phyloP scores from a whole-genome alignment of 2,113 vertebrate genomes.

The Istiophorus platypterus region DNA sequence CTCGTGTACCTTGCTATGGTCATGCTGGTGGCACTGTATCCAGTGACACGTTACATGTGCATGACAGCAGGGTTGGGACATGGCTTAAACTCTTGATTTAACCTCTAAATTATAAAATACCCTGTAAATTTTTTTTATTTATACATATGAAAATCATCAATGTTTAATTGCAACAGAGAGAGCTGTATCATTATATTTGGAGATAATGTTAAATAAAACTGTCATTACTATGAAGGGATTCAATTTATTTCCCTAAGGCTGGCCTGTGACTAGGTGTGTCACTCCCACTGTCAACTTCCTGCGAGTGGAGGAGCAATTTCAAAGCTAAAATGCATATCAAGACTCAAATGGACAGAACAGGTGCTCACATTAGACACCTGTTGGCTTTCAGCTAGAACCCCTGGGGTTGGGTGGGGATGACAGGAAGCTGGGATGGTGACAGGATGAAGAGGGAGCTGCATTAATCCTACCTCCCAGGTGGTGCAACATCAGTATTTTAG shows the following conservation, averaged over 20 bases:
- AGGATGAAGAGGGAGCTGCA: conserved; percentile 10
- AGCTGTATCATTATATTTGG: neutral
- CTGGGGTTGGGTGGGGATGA: conserved; percentile 53
- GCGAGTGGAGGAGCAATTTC: neutral
- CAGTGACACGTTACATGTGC: conserved; percentile 1
- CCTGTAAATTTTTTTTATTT: no score
- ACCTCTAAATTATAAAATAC: neutral
- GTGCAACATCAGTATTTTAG: conserved; percentile 63
- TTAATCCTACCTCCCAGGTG: conserved; percentile 63
- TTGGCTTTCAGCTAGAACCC: conserved; percentile 61
- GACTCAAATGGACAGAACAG: conserved; percentile 46
- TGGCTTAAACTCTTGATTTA: neutral
- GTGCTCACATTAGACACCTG: conserved; percentile 73
- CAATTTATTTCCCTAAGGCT: neutral
- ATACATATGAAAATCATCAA: neutral
- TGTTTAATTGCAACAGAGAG: neutral
- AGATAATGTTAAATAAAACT: neutral
- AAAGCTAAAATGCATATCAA: neutral
- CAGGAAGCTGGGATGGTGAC: conserved; percentile 29
- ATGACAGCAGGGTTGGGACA: neutral
- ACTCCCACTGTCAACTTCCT: neutral
- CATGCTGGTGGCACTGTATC: neutral
- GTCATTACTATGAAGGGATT: neutral
- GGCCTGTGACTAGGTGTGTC: neutral
- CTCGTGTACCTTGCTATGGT: neutral